Percentiles rank a stretch among this genome's conserved stretches.
Evolutionary conservation across 2,797 vertebrate genomes (phyloP).

Genomic region (Thalassophryne amazonica): DNA sequence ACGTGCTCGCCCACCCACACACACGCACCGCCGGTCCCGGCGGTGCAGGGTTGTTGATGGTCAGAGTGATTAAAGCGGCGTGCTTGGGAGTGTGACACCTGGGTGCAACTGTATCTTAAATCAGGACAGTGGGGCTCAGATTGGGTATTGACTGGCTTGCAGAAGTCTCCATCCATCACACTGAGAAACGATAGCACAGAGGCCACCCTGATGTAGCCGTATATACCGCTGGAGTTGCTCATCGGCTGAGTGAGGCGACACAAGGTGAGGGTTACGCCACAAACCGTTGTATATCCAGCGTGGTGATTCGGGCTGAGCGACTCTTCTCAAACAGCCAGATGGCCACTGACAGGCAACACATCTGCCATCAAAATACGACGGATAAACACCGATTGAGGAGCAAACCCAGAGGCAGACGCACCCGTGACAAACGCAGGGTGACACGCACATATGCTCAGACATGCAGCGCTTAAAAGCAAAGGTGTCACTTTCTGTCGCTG

Average conservation of each 20-base stretch:
- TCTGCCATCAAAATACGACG: slow-evolving; percentile 30
- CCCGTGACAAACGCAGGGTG: slow-evolving; percentile 47
- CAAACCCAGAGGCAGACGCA: background rate
- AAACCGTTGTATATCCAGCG: slow-evolving; percentile 35
- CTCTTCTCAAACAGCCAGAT: slow-evolving; percentile 23
- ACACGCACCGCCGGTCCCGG: slow-evolving; percentile 52
- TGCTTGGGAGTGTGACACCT: slow-evolving; percentile 67
- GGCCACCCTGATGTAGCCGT: slow-evolving; percentile 58
- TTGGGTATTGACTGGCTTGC: slow-evolving; percentile 78
- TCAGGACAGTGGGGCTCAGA: slow-evolving; percentile 77
- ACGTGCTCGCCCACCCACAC: slow-evolving; percentile 6
- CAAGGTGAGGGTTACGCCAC: slow-evolving; percentile 59
- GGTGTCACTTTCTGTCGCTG: slow-evolving; percentile 20
- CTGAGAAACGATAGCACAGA: slow-evolving; percentile 71
- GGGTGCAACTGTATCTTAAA: slow-evolving; percentile 76
- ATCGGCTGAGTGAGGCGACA: slow-evolving; percentile 48
- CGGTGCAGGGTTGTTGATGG: slow-evolving; percentile 63
- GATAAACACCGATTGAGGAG: slow-evolving; percentile 27
- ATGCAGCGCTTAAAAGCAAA: slow-evolving; percentile 31
- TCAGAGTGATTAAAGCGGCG: slow-evolving; percentile 74
- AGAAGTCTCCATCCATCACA: slow-evolving; percentile 77
- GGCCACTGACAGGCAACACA: slow-evolving; percentile 25
- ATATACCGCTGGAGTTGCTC: slow-evolving; percentile 57
- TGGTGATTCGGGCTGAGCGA: slow-evolving; percentile 18
- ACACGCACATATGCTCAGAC: slow-evolving; percentile 55